phyloP scores from a whole-genome alignment of 1,140 invertebrate genomes.

The Bemisia tabaci region DNA sequence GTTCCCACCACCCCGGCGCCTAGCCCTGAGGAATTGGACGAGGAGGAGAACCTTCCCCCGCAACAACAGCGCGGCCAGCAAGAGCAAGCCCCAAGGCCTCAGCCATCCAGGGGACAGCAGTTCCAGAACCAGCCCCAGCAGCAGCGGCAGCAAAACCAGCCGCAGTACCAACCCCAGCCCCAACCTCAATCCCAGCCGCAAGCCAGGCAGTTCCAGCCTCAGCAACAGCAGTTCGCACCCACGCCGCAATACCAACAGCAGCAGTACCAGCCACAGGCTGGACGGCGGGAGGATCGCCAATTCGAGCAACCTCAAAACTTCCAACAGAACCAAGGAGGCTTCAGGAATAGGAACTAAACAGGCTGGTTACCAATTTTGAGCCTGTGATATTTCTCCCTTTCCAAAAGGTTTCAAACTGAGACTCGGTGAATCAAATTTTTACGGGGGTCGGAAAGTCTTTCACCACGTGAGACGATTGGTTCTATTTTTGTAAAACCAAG shows the following conservation, averaged over 20 bases:
- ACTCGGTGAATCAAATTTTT: no score
- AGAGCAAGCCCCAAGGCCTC: conserved; percentile 13
- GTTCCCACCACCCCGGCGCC: conserved; percentile 58
- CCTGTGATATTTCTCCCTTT: no score
- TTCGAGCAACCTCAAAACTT: conserved; percentile 3
- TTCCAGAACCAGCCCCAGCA: conserved; percentile 29
- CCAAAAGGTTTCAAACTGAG: no score
- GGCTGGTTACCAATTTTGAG: no score
- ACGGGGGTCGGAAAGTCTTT: no score
- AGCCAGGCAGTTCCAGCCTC: conserved; percentile 14
- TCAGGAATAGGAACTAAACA: no score
- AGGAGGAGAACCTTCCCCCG: conserved; percentile 18
- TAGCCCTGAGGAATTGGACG: conserved; percentile 34
- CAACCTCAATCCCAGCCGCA: conserved; percentile 14
- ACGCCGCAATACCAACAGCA: conserved; percentile 1
- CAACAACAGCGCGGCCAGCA: conserved; percentile 16
- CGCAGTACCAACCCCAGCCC: conserved; percentile 14
- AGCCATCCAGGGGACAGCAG: conserved; percentile 26
- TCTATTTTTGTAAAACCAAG: no score
- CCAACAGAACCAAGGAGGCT: no score
- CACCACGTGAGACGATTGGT: no score
- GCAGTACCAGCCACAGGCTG: conserved; percentile 5
- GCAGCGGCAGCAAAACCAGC: conserved; percentile 27
- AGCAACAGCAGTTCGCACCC: conserved; percentile 10
- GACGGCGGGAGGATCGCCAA: background rate